Evolutionary conservation across 2,888 invertebrate species (phyloP).

Genomic region (Acanthoscelides obtectus): DNA sequence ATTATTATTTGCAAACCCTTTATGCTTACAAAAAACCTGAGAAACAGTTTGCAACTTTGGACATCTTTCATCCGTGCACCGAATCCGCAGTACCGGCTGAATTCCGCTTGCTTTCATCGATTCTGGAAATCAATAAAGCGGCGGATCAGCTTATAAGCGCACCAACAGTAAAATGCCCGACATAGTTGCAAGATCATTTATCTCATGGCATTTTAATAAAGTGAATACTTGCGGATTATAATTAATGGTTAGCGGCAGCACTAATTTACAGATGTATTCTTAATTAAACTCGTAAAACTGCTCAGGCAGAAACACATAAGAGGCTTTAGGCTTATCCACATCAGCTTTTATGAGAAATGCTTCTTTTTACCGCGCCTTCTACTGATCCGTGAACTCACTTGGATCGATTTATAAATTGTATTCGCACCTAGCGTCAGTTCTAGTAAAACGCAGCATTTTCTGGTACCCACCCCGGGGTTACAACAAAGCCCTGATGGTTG

Average conservation of each 20-base stretch:
- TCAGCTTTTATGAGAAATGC: no score
- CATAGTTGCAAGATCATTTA: not conserved
- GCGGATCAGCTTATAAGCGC: not conserved
- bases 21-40: no score
- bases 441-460: no score
- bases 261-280: not conserved
- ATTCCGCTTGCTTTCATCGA: not conserved
- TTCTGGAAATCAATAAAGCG: not conserved
- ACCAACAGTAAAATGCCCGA: not conserved
- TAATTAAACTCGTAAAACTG: not conserved
- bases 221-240: not conserved
- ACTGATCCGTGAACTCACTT: no score
- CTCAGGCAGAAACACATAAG: not conserved
- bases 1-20: no score
- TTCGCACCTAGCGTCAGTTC: no score
- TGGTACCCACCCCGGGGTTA: no score
- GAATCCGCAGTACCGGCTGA: slow-evolving; percentile 1
- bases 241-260: not conserved
- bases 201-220: not conserved
- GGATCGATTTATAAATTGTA: no score
- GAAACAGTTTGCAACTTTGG: not conserved
- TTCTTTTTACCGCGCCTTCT: no score
- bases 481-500: no score
- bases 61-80: not conserved
- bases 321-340: not conserved